Evolutionary conservation across 2,888 invertebrate species (phyloP).

Genomic region (Spisula solida): DNA sequence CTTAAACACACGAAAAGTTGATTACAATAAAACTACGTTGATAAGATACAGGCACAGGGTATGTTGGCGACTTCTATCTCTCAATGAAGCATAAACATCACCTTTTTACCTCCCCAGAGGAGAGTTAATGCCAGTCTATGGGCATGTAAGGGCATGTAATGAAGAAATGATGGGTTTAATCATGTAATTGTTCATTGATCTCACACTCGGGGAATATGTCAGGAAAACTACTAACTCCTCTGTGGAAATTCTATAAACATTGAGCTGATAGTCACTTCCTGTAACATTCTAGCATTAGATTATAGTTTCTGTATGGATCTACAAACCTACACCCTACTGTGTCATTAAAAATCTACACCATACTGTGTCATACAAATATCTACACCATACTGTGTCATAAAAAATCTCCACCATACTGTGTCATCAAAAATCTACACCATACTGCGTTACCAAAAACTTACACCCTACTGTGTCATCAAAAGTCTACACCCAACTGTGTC

Average conservation of each 20-base stretch:
- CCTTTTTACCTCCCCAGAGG: neutral
- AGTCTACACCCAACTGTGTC: too few relatives aligned
- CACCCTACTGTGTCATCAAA: neutral
- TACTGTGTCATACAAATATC: too few relatives aligned
- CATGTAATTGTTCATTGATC: conserved; percentile 54
- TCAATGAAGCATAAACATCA: neutral
- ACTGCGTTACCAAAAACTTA: neutral
- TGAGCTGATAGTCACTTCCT: neutral
- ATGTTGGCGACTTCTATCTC: neutral
- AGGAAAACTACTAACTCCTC: neutral
- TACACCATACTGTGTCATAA: neutral
- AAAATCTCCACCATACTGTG: too few relatives aligned
- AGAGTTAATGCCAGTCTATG: conserved; percentile 23
- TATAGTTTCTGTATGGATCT: neutral
- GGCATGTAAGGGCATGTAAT: conserved; percentile 16
- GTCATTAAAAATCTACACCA: neutral
- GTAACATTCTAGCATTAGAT: neutral
- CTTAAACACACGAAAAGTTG: neutral
- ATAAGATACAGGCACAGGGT: neutral
- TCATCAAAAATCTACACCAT: neutral
- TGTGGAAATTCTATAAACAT: neutral
- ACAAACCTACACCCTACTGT: neutral
- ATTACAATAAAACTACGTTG: neutral
- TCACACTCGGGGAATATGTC: neutral
- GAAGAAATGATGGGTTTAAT: conserved; percentile 38